Percentiles rank a stretch among this genome's conserved stretches.
Conservation (phyloP, 2,797 vertebrate genomes). For the Enteromius thamalakanensis region DNA sequence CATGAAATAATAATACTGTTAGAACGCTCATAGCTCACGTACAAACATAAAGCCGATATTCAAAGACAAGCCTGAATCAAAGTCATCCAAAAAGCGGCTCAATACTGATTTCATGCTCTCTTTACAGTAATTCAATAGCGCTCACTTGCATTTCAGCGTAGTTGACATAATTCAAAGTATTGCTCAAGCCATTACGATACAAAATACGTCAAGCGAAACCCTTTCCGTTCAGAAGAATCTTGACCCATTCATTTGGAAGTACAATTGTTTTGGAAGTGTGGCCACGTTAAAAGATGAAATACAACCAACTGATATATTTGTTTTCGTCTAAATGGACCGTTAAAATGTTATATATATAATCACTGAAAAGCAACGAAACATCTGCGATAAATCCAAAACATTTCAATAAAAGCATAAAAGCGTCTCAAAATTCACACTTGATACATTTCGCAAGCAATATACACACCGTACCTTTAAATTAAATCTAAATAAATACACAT, state of each 20-base stretch:
- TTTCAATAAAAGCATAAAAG: slow-evolving; percentile 45
- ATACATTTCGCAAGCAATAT: slow-evolving; percentile 50
- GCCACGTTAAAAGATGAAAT: slow-evolving; percentile 5
- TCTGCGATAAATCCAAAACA: slow-evolving; percentile 21
- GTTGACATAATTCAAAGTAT: slow-evolving; percentile 38
- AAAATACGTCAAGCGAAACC: slow-evolving; percentile 34
- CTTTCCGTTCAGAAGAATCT: slow-evolving; percentile 9
- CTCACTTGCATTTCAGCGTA: slow-evolving; percentile 20
- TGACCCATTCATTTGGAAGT: background rate
- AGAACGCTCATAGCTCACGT: slow-evolving; percentile 29
- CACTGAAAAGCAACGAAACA: slow-evolving; percentile 29
- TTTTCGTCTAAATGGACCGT: background rate
- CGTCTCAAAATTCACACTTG: slow-evolving; percentile 28
- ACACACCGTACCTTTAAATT: slow-evolving; percentile 17
- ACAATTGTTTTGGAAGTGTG: background rate
- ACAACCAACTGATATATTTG: background rate
- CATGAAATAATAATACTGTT: slow-evolving; percentile 43
- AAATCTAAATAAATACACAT: slow-evolving; percentile 32
- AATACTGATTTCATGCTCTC: slow-evolving; percentile 47
- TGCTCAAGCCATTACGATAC: slow-evolving; percentile 44
- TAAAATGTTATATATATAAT: slow-evolving; percentile 24
- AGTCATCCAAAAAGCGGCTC: slow-evolving; percentile 37
- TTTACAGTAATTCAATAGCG: slow-evolving; percentile 16
- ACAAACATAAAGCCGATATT: slow-evolving; percentile 47
- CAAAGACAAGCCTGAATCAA: slow-evolving; percentile 46